These are phyloP conservation scores for Laticauda colubrina DNA, from an alignment of 2,113 vertebrate species.

Conservation along the genomic window DNA sequence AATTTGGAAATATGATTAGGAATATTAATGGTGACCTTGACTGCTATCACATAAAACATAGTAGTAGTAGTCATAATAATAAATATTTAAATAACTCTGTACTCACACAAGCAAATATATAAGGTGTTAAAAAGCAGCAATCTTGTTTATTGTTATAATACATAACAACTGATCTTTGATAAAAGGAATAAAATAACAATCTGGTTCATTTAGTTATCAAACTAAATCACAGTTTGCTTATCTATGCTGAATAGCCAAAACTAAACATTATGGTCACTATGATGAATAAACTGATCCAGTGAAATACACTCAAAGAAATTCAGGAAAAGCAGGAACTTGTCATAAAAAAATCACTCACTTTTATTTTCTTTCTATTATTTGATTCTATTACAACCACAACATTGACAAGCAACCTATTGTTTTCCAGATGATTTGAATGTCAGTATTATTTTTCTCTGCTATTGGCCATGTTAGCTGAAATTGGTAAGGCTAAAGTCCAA, in stretches of 20 bases:
- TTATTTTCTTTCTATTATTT: not conserved
- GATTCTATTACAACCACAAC: not conserved
- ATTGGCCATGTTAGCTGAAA: not conserved
- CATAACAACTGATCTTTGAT: not conserved
- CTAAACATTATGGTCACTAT: not conserved
- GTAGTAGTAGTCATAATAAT: not conserved
- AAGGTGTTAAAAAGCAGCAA: not conserved
- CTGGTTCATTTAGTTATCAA: not conserved
- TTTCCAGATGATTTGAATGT: not conserved
- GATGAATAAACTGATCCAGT: not conserved
- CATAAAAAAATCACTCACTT: not conserved
- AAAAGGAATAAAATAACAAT: not conserved
- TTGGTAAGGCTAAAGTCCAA: not conserved
- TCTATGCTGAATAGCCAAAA: not conserved
- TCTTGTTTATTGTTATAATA: not conserved
- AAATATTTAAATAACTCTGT: not conserved
- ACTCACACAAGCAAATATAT: not conserved
- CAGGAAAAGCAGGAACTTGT: conserved; percentile 22
- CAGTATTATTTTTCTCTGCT: not conserved
- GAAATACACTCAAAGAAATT: not conserved
- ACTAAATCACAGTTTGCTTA: not conserved
- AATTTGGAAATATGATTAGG: not conserved
- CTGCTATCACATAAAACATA: not conserved
- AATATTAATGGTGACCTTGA: not conserved
- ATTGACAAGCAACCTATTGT: not conserved